Percentiles rank a stretch among this genome's conserved stretches.
These are phyloP conservation scores for Ametastegia equiseti DNA, from an alignment of 2,888 invertebrate genomes.

Conservation along the genomic window DNA sequence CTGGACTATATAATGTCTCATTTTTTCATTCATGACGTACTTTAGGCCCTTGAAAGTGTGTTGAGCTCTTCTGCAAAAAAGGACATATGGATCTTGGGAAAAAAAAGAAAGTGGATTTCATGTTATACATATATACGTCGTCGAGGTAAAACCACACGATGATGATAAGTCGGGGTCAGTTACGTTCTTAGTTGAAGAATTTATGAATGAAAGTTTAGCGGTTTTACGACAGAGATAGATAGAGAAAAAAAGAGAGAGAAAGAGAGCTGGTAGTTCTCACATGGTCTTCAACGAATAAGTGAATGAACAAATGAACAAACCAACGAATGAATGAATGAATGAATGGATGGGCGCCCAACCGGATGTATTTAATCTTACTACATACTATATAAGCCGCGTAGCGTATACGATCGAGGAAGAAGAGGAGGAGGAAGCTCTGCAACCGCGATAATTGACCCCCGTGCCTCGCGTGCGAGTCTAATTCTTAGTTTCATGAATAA, in stretches of 20 bases:
- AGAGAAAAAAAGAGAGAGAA: not conserved
- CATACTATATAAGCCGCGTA: not conserved
- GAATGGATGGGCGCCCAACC: slow-evolving; percentile 28
- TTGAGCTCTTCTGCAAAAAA: too few species aligned
- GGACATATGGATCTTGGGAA: too few species aligned
- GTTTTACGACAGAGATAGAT: not conserved
- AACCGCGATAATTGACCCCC: slow-evolving; percentile 12
- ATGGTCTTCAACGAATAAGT: not conserved
- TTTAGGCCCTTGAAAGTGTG: too few species aligned
- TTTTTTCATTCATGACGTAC: too few species aligned
- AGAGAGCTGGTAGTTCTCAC: not conserved
- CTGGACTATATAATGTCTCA: too few species aligned
- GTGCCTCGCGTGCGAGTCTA: too few species aligned
- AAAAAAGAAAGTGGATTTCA: too few species aligned
- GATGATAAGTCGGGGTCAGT: not conserved
- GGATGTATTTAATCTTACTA: slow-evolving; percentile 38
- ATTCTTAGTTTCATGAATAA: not conserved
- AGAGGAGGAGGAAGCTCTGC: slow-evolving; percentile 4
- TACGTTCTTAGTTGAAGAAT: not conserved
- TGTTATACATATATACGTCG: not conserved
- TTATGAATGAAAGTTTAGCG: slow-evolving; percentile 1
- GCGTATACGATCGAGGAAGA: too few species aligned
- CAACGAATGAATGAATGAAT: too few species aligned
- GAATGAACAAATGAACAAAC: too few species aligned
- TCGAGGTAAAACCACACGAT: too few species aligned